phyloP scores from a whole-genome alignment of 2,888 invertebrate genomes.

The Gandaritis pyraliata region DNA sequence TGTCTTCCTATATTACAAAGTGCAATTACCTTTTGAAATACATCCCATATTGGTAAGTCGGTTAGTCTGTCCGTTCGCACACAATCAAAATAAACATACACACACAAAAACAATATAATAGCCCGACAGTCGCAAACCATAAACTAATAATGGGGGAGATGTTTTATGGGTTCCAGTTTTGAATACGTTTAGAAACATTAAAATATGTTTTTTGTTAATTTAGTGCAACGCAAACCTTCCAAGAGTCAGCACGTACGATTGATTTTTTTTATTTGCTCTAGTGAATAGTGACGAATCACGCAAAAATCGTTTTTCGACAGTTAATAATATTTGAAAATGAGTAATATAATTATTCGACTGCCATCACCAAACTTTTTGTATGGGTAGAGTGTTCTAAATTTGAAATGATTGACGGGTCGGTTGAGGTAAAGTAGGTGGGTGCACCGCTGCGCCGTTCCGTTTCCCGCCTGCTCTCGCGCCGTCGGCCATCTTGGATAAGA shows the following conservation, averaged over 20 bases:
- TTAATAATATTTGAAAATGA: not conserved
- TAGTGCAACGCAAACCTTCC: conserved; percentile 73
- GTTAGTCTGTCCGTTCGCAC: conserved; percentile 72
- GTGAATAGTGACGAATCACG: not conserved
- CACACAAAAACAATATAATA: conserved; percentile 80
- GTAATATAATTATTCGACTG: not conserved
- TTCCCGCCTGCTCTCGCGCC: conserved; percentile 74
- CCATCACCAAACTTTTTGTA: conserved; percentile 12
- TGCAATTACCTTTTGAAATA: conserved; percentile 38
- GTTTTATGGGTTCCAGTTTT: conserved; percentile 81
- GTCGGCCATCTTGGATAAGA: conserved; percentile 82
- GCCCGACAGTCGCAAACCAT: conserved; percentile 79
- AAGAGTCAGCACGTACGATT: conserved; percentile 66
- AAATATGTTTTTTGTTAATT: conserved; percentile 70
- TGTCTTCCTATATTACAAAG: conserved; percentile 20
- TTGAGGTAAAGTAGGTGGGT: conserved; percentile 71
- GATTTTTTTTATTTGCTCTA: too few species aligned
- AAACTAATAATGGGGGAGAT: conserved; percentile 84
- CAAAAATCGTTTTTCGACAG: not conserved
- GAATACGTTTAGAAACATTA: conserved; percentile 64
- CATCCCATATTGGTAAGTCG: conserved; percentile 59
- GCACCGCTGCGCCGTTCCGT: conserved; percentile 57
- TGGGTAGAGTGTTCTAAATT: conserved; percentile 55
- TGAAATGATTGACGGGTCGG: conserved; percentile 67
- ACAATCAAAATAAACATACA: conserved; percentile 79